Base-by-base conservation (phyloP, 1,140 invertebrate genomes). In the Ooceraea biroi region DNA sequence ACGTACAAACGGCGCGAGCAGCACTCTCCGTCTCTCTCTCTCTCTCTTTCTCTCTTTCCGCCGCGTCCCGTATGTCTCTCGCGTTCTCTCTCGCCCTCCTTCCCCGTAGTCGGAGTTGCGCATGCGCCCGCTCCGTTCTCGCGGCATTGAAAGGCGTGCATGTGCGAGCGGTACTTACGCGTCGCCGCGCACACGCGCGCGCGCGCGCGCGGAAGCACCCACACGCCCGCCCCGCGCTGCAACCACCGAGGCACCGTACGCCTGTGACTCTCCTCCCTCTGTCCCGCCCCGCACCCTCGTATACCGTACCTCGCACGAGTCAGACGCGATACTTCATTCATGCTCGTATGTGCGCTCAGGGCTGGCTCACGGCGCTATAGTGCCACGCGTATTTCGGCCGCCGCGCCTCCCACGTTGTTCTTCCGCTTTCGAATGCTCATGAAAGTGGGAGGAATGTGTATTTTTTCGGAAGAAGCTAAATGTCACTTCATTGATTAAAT, bases 261-360 rank as follows among this genome's bases (percentile, higher is more conserved):
- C 82, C 71, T 72, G 69, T 48, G 52, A 72, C 22, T 63, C 63
- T 55, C 41, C 22, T 48, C 58, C 17, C 11, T 8, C 48, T 50
- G 77, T 85, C 84, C 60, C 83, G 76, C 69, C 65, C 82, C 87
- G 84, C 72, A 19, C 78, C 69, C 80, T 22, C 50, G 60, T 84
- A 61, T 82, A 84, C 69, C 89, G 82, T 84, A 83, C 76, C 73
- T 58, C 60, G 52, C 82, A 71, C 82, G 73, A 90, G 91, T 90
- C 92, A 93, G 93, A 93, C 92, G 88, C 90, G 92, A 93, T 94
- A 93, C 95, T 95, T 95, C 95, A 95, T 95, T 95, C 95, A 95
- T 95, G 95, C 95, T 95, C 95, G 95, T 95, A 94, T 95, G 95
- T 94, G 94, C 94, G 91, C 87, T 71, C 91, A 94, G 92, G 89